Conservation (phyloP, 2,797 vertebrate genomes). For the Anguilla marmorata region DNA sequence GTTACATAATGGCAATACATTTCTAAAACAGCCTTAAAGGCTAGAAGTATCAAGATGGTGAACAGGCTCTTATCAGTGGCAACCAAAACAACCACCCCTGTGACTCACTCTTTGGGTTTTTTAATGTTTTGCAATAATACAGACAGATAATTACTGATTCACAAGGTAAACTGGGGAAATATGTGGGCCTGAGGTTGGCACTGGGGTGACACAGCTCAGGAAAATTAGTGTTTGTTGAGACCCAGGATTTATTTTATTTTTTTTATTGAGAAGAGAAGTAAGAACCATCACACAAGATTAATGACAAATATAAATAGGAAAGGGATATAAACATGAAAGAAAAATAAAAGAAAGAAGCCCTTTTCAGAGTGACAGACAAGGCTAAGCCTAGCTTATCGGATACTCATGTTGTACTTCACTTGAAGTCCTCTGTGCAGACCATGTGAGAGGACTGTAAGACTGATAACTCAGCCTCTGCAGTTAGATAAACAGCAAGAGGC, state of each 20-base stretch:
- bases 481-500: background rate
- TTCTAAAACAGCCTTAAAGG: background rate
- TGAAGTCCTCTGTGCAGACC: background rate
- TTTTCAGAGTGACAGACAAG: background rate
- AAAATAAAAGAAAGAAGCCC: background rate
- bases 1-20: background rate
- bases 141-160: slow-evolving; percentile 30
- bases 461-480: slow-evolving; percentile 1
- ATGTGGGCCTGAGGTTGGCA: background rate
- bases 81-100: background rate
- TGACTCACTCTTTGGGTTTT: background rate
- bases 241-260: background rate
- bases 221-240: background rate
- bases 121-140: background rate
- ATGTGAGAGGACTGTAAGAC: background rate
- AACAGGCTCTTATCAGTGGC: background rate
- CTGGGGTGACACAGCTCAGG: background rate
- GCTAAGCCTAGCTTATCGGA: background rate
- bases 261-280: background rate
- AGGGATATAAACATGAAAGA: background rate
- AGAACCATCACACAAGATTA: background rate
- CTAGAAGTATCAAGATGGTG: background rate
- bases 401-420: too few relatives aligned
- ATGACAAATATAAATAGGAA: background rate
- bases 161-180: background rate